Evolutionary conservation across 2,113 vertebrate species (phyloP), one percentile per base, ranked within the genome.

Genomic region (Oncorhynchus nerka): DNA sequence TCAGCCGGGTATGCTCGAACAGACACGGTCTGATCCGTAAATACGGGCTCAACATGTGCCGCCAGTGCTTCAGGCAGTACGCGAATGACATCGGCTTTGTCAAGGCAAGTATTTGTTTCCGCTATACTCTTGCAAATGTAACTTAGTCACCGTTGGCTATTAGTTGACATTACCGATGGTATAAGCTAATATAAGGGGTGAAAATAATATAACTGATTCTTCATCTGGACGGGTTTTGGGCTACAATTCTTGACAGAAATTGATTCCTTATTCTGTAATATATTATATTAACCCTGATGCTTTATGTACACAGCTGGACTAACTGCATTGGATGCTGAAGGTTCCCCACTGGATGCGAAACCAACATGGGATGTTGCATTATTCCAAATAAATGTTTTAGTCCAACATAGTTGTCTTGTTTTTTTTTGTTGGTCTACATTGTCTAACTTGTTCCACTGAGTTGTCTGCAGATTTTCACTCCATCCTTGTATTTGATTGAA

Each of bases 1-100:
- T 0, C 89, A 99, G 97, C 93, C 97, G 97, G 39, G 97, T 98
- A 30, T 99, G 97, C 85, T 97, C 97, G 0, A 98, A 99, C 94
- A 94, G 96, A 80, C 97, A 99, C 78, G 97, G 97, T 76, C 91
- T 98, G 89, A 99, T 99, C 91, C 96, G 97, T 82, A 98, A 99
- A 71, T 98, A 98, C 70, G 97, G 97, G 0, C 95, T 99, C 19
- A 99, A 99, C 84, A 99, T 99, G 98, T 99, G 98, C 92, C 96
- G 96, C 6, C 98, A 99, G 92, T 99, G 98, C 90, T 99, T 99
- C 95, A 95, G 98, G n/a, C 98, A 99, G 89, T 99, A 99, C 83
- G 97, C 98, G 0, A 97, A 99, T 80, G 98, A 99, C 39, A 99
- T 99, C 71, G 98, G 98, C 65, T 99, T 99, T 68, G 92, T 96